Conservation (phyloP, 2,113 vertebrate species). For the Python bivittatus region DNA sequence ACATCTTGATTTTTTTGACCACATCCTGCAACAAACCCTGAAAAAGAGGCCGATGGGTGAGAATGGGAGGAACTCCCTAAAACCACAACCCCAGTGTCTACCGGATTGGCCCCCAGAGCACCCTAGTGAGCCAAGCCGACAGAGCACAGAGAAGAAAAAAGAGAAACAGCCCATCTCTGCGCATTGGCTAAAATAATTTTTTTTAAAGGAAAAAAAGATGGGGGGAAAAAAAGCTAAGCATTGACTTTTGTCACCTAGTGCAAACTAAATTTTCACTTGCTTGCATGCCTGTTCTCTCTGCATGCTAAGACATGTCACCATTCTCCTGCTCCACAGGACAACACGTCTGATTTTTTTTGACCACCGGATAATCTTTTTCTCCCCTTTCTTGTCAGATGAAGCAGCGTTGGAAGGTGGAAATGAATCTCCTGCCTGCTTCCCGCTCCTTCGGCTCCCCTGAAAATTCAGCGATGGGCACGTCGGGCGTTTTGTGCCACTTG, state of each 20-base stretch:
- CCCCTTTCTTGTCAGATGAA: conserved; percentile 71
- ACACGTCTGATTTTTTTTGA: conserved; percentile 74
- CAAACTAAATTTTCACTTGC: conserved; percentile 79
- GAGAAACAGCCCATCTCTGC: conserved; percentile 33
- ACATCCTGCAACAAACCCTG: neutral
- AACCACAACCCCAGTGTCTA: conserved; percentile 43
- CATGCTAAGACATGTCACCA: conserved; percentile 72
- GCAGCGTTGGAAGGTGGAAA: conserved; percentile 82
- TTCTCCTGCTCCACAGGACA: conserved; percentile 66
- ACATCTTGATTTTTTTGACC: neutral
- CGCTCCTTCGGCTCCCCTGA: conserved; percentile 66
- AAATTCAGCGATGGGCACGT: conserved; percentile 62
- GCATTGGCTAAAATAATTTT: conserved; percentile 69
- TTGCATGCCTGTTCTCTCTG: conserved; percentile 68
- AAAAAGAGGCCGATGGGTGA: conserved; percentile 11
- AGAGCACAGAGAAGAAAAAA: neutral
- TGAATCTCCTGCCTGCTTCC: conserved; percentile 80
- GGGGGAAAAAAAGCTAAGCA: conserved; percentile 27
- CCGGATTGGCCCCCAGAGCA: conserved; percentile 36
- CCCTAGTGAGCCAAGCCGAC: conserved; percentile 1
- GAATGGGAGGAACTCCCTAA: conserved; percentile 57
- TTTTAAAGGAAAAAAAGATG: neutral
- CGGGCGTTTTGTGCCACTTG: conserved; percentile 58
- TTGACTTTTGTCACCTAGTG: conserved; percentile 74
- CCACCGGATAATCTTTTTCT: conserved; percentile 81